Evolutionary conservation across 2,113 vertebrate genomes (phyloP).

Genomic region (Podarcis raffonei): DNA sequence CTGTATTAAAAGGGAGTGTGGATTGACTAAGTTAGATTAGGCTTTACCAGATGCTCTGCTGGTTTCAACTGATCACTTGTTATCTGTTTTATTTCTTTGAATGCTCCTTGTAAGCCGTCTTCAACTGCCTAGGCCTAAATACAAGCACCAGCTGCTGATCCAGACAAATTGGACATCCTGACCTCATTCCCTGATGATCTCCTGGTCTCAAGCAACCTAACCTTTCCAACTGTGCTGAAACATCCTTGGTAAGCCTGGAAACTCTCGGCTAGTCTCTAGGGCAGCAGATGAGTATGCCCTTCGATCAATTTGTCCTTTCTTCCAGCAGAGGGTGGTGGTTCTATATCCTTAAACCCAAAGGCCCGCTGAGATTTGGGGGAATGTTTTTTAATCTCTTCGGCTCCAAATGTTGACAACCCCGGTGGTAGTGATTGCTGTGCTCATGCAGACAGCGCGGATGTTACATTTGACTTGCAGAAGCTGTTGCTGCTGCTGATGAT

Average conservation of each 20-base stretch:
- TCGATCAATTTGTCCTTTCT: not conserved
- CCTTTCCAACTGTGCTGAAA: not conserved
- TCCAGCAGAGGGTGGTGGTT: not conserved
- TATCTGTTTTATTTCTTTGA: not conserved
- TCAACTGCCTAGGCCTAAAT: not conserved
- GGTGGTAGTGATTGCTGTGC: not conserved
- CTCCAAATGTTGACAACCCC: not conserved
- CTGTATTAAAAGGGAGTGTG: not conserved
- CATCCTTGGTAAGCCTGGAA: not conserved
- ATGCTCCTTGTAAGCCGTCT: too few relatives aligned
- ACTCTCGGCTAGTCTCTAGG: fast-evolving
- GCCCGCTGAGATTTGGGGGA: fast-evolving
- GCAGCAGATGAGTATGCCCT: not conserved
- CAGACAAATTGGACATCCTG: not conserved
- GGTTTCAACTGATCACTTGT: too few relatives aligned
- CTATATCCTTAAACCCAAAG: not conserved
- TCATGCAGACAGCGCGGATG: not conserved
- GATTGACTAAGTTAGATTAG: too few relatives aligned
- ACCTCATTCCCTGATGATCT: not conserved
- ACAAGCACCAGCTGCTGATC: fast-evolving
- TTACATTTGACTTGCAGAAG: not conserved
- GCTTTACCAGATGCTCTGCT: too few relatives aligned
- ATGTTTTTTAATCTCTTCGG: not conserved
- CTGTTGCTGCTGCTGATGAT: not conserved
- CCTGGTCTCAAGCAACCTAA: not conserved